These are phyloP conservation scores for Sialis lutaria DNA, from an alignment of 2,888 invertebrate species.

Conservation along the genomic window DNA sequence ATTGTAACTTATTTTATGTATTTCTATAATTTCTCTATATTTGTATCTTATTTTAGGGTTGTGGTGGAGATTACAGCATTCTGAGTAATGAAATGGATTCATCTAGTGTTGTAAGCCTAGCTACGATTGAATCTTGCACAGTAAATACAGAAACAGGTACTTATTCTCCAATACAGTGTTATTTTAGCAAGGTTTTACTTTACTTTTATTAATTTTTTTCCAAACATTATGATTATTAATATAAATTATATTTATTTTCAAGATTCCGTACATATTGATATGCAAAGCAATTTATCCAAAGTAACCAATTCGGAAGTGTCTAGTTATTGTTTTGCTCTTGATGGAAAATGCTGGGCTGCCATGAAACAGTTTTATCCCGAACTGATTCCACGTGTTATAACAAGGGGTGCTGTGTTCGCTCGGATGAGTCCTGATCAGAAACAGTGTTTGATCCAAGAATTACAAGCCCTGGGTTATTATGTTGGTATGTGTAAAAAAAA, in stretches of 20 bases:
- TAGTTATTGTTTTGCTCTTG: conserved; percentile 16
- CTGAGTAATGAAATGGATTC: conserved; percentile 21
- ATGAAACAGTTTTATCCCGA: conserved; percentile 52
- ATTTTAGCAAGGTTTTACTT: neutral
- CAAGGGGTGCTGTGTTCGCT: conserved; percentile 76
- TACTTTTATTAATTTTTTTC: no score
- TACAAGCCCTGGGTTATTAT: conserved; percentile 74
- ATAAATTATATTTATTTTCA: no score
- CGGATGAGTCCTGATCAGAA: conserved; percentile 92
- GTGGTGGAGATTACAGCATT: conserved; percentile 5
- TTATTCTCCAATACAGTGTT: neutral
- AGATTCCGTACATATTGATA: neutral
- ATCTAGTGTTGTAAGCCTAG: conserved; percentile 40
- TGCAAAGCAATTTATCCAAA: no score
- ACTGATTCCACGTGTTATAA: conserved; percentile 44
- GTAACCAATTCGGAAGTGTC: no score
- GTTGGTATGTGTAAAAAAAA: conserved; percentile 43
- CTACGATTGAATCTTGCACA: conserved; percentile 40
- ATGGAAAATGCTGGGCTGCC: conserved; percentile 52
- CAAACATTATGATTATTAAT: no score
- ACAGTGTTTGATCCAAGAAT: conserved; percentile 71
- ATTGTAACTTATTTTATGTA: no score
- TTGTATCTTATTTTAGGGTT: neutral
- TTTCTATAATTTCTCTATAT: neutral
- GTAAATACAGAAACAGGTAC: conserved; percentile 1